Percentiles rank a stretch among this genome's conserved stretches.
Evolutionary conservation across 2,113 vertebrate species (phyloP).

Genomic region (Tylochromis polylepis): DNA sequence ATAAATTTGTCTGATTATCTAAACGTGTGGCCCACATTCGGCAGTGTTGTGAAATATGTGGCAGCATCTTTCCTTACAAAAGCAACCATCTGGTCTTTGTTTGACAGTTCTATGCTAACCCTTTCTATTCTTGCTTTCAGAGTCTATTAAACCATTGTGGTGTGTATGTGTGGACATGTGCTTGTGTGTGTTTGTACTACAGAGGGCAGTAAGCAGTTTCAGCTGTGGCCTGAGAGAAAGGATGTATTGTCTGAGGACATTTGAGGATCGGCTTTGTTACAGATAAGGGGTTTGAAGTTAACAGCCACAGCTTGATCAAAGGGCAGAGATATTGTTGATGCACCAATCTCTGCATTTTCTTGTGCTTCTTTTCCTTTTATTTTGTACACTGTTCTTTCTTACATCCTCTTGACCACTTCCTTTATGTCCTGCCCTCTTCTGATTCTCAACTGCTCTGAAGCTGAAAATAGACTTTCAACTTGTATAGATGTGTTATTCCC

Average conservation of each 20-base stretch:
- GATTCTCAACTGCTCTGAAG: background rate
- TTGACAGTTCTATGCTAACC: constrained; percentile 40
- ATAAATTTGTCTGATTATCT: background rate
- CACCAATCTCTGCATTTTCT: constrained; percentile 17
- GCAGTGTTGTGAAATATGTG: constrained; percentile 16
- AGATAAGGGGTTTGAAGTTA: constrained; percentile 49
- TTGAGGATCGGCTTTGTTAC: constrained; percentile 61
- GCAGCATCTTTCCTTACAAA: constrained; percentile 26
- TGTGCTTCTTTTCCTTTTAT: constrained; percentile 15
- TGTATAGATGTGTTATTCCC: constrained; percentile 19
- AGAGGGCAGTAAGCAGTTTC: constrained; percentile 56
- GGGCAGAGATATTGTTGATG: constrained; percentile 19
- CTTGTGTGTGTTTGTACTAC: background rate
- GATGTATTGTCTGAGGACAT: constrained; percentile 62
- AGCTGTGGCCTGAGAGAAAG: constrained; percentile 54
- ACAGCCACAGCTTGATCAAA: constrained; percentile 45
- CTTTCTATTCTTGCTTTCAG: constrained; percentile 44
- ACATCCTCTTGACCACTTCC: constrained; percentile 1
- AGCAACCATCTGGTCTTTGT: constrained; percentile 57
- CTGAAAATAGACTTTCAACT: background rate
- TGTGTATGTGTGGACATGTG: background rate
- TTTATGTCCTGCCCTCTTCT: background rate
- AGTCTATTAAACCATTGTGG: constrained; percentile 46
- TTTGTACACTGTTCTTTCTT: background rate
- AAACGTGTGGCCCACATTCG: background rate